These are phyloP conservation scores for Homarus gammarus DNA, from an alignment of 2,888 invertebrate species.

Conservation along the genomic window DNA sequence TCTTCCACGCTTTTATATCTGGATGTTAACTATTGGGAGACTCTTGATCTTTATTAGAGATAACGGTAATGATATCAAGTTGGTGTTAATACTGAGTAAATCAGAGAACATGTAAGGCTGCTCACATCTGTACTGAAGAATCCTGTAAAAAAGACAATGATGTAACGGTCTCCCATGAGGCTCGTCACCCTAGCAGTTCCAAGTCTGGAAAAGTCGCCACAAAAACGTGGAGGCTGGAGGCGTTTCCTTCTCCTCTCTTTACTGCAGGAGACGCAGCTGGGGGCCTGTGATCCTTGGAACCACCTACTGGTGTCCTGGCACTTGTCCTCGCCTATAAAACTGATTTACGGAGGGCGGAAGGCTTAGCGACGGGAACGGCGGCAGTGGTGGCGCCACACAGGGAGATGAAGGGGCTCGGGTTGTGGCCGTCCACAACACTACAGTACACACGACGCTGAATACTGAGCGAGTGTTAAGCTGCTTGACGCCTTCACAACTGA, in stretches of 20 bases:
- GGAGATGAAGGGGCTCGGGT: neutral
- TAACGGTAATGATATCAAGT: too few species aligned
- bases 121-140: too few species aligned
- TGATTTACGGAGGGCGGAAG: constrained; percentile 60
- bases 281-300: constrained; percentile 41
- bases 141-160: neutral
- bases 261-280: constrained; percentile 57
- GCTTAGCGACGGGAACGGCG: constrained; percentile 29
- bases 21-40: too few species aligned
- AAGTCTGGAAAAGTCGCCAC: neutral
- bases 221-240: constrained; percentile 24
- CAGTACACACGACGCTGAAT: too few species aligned
- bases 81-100: too few species aligned
- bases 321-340: constrained; percentile 61
- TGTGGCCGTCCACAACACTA: neutral
- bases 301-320: constrained; percentile 54
- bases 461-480: too few species aligned
- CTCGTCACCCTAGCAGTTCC: neutral
- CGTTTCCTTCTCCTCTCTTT: constrained; percentile 45
- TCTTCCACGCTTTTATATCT: neutral
- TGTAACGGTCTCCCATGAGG: neutral
- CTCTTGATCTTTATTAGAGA: too few species aligned
- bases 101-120: too few species aligned
- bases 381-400: constrained; percentile 40
- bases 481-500: too few species aligned